Evolutionary conservation across 2,888 invertebrate genomes (phyloP).

Genomic region (Sinotaia quadrata): DNA sequence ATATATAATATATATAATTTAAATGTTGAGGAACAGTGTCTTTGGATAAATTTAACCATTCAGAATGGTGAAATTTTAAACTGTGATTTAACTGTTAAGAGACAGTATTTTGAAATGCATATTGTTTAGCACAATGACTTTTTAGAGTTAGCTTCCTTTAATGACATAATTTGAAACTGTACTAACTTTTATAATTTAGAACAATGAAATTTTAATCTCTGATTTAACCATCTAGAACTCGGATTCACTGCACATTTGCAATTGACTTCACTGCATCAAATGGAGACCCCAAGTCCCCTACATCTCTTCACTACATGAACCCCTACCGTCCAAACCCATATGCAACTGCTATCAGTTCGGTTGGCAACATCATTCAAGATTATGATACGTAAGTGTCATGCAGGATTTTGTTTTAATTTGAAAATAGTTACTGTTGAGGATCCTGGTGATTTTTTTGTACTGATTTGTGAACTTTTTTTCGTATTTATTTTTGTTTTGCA

Average conservation of each 20-base stretch:
- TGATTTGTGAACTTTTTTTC: background rate
- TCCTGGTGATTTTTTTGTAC: background rate
- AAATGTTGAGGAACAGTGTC: too few species aligned
- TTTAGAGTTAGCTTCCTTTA: too few species aligned
- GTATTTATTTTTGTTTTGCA: background rate
- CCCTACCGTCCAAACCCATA: conserved; percentile 74
- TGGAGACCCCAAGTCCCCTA: conserved; percentile 70
- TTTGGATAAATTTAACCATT: too few species aligned
- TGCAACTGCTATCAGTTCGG: conserved; percentile 72
- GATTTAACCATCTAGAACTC: conserved; percentile 68
- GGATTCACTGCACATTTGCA: conserved; percentile 74
- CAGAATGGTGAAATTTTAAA: too few species aligned
- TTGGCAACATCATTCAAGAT: conserved; percentile 74
- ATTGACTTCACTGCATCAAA: conserved; percentile 75
- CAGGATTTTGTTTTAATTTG: background rate
- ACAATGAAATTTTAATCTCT: too few species aligned
- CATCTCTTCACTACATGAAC: conserved; percentile 74
- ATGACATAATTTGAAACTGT: too few species aligned
- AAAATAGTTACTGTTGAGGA: conserved; percentile 5
- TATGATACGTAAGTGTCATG: conserved; percentile 68
- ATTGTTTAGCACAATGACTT: too few species aligned
- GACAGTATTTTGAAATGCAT: too few species aligned
- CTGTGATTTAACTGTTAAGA: too few species aligned
- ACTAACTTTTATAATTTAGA: too few species aligned
- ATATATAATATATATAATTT: too few species aligned